Conservation (phyloP, 2,888 invertebrate genomes). For the Podotricha telesiphe region DNA sequence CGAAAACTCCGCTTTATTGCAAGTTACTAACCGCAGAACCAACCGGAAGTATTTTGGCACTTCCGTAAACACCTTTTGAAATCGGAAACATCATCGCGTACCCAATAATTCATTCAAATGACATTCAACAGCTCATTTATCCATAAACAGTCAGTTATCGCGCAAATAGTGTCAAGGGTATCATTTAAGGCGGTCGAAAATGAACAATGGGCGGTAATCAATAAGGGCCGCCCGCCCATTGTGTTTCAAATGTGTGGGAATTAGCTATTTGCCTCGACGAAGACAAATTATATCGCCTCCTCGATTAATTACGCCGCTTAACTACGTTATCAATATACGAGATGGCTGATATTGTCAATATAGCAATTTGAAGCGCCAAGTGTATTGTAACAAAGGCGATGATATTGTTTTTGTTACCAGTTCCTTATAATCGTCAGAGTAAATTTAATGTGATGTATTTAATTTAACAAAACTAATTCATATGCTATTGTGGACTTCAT, state of each 20-base stretch:
- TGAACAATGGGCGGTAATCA: slow-evolving; percentile 80
- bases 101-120: slow-evolving; percentile 24
- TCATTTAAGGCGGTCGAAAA: slow-evolving; percentile 73
- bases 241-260: slow-evolving; percentile 80
- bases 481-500: no score
- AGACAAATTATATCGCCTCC: slow-evolving; percentile 78
- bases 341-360: slow-evolving; percentile 44
- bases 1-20: neutral
- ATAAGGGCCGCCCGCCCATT: slow-evolving; percentile 76
- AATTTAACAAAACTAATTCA: no score
- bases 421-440: neutral
- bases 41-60: slow-evolving; percentile 1
- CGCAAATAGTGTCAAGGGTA: slow-evolving; percentile 72
- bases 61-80: slow-evolving; percentile 14
- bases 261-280: slow-evolving; percentile 82
- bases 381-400: slow-evolving; percentile 27
- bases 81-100: slow-evolving; percentile 5
- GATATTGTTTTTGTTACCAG: neutral
- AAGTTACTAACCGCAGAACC: neutral
- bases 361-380: slow-evolving; percentile 28
- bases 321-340: slow-evolving; percentile 60
- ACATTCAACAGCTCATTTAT: slow-evolving; percentile 38
- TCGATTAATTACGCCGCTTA: slow-evolving; percentile 81
- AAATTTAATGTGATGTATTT: neutral
- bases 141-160: slow-evolving; percentile 49